Percentiles rank a stretch among this genome's conserved stretches.
Conservation (phyloP, 2,797 vertebrate species). For the Pangasius djambal region DNA sequence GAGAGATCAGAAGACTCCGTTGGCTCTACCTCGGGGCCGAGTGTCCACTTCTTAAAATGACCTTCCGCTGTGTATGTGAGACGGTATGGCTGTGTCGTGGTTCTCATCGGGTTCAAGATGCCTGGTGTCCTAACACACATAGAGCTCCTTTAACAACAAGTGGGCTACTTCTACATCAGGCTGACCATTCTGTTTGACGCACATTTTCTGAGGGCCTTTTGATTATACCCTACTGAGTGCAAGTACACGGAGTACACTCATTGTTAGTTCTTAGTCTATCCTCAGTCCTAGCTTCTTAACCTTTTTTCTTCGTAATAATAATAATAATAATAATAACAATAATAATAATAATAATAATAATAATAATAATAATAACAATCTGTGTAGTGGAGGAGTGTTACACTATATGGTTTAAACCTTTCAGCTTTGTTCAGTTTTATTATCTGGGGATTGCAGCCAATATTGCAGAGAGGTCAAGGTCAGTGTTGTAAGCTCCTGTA, state of each 20-base stretch:
- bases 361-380: not conserved
- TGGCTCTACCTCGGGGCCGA: not conserved
- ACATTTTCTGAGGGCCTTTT: not conserved
- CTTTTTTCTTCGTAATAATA: no score
- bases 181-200: not conserved
- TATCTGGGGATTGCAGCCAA: not conserved
- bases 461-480: not conserved
- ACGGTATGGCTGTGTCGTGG: no score
- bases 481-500: not conserved
- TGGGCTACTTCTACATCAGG: no score
- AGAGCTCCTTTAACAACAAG: not conserved
- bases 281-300: no score
- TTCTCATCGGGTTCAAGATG: not conserved
- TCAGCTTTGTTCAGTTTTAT: constrained; percentile 1
- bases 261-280: not conserved
- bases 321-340: no score
- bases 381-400: not conserved
- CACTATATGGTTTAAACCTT: not conserved
- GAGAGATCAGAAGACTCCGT: no score
- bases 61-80: not conserved
- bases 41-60: not conserved
- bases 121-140: not conserved
- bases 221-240: not conserved
- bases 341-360: no score
- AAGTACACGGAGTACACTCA: not conserved